Conservation (phyloP, 2,888 invertebrate genomes). For the Polydrusus tereticollis region DNA sequence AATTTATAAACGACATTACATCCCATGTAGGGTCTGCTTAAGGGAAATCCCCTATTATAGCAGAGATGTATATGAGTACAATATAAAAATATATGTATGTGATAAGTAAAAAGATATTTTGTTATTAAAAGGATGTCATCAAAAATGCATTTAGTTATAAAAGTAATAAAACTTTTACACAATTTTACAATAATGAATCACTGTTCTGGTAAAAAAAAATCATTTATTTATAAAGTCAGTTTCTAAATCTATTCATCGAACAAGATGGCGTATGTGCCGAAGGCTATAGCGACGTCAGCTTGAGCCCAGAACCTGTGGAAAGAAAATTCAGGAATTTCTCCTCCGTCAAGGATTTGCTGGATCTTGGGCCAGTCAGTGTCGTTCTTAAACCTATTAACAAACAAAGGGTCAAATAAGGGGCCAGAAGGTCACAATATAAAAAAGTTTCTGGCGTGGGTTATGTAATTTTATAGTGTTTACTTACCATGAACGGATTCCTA, state of each 20-base stretch:
- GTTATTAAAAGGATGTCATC: no score
- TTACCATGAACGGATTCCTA: conserved; percentile 52
- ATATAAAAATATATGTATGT: no score
- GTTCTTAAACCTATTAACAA: conserved; percentile 40
- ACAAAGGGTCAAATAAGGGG: no score
- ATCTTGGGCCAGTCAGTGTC: conserved; percentile 52
- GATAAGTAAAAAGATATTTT: no score
- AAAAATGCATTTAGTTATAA: no score
- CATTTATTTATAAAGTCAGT: neutral
- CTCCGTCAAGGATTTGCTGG: conserved; percentile 49
- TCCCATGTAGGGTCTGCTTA: no score
- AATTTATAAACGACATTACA: no score
- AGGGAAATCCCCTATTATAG: no score
- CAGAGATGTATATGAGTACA: no score
- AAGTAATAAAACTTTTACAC: no score
- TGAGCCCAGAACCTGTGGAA: conserved; percentile 56
- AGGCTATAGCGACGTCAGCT: conserved; percentile 53
- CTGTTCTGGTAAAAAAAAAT: neutral
- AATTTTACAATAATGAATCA: neutral
- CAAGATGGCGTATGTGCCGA: conserved; percentile 52
- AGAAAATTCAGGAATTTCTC: conserved; percentile 50
- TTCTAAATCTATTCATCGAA: conserved; percentile 51
- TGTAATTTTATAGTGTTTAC: neutral
- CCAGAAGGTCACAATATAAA: no score
- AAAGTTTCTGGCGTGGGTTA: no score